Base-by-base conservation (phyloP, 2,888 invertebrate species). In the Macrosoma leucophasiata region DNA sequence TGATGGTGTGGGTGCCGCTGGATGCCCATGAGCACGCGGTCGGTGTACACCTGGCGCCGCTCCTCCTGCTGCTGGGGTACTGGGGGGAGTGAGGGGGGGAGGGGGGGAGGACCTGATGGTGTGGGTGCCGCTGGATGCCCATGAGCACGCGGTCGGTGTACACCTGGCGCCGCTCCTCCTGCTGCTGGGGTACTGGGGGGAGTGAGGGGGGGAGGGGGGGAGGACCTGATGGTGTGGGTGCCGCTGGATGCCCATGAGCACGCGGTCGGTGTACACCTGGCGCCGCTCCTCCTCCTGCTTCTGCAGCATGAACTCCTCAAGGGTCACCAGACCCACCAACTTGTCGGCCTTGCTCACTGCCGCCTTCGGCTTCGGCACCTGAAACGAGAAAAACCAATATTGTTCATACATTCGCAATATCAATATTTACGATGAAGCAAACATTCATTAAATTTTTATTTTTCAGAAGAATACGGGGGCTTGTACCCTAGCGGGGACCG, bases 251-350 rank as follows among this genome's bases (percentile, higher is more conserved):
- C 87, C 86, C 45, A 86, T 60, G 25, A 86, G 69, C 33, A 87
- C 88, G 13, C 87, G 76, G 54, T 86, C 84, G 39, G 78, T 82
- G 68, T 87, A 87, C 60, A 87, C 72, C 48, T 58, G 52, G 6
- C 42, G 46, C 3, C 71, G 49, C 56, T 92, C 92, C 60, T 92
- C 91, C 43, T 88, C 90, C 64, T 92, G 92, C 48, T 91, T 88
- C 48, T 89, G 88, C 46, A 91, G 68, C 93, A 93, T 93, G 56
- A 94, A 86, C 73, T 93, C 91, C 63, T 93, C 91, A 15, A 93
- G 77, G 1, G 93, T 94, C 29, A 92, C 88, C 58, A 91, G 89
- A 1, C 90, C 90, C 43, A 88, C 85, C 15, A 88, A 73, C 60
- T 87, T 89, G 42, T 90, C 90, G 26, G 52, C 54, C 28, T 40